Base-by-base conservation (phyloP, 2,888 invertebrate genomes). In the Polylopha cassiicola region DNA sequence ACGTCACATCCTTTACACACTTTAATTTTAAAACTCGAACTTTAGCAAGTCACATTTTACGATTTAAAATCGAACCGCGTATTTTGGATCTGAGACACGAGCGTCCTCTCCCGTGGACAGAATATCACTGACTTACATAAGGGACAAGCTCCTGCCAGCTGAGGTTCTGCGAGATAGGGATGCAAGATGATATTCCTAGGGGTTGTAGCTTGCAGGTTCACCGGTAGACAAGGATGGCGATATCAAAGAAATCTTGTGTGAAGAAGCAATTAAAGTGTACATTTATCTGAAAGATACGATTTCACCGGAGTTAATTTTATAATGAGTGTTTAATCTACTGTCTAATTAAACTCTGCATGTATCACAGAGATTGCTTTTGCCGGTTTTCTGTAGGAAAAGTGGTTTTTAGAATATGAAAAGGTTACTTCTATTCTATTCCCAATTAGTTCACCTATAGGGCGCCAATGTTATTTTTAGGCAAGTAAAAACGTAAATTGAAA, bases 61-160 rank as follows among this genome's bases (percentile, higher is more conserved):
- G n/a, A n/a, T n/a, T n/a, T n/a, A n/a, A 51, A 46, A 49, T 51
- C 54, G 48, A 46, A 46, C 51, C 58, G 65, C 73, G 74, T 62
- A 72, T 75, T 62, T 39, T 34, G 46, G 34, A 44, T 44, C 48
- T 37, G 39, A 48, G 47, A 51, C 53, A 57, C 60, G 57, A 63
- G 56, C 80, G 75, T 59, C 73, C 61, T 51, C 31, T 41, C 61
- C 20, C 17, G 32, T 39, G 55, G 60, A 51, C 50, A 46, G 51
- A 51, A 56, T 57, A 75, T 74, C 71, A 84, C 85, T 85, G 79
- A 68, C 82, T 84, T 84, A 85, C 79, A 80, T 85, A 84, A 84
- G 85, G 84, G 77, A 79, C 65, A 70, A 61, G 65, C 72, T 72
- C 65, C 68, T 72, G 70, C 75, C 72, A 75, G 68, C 70, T 61